Percentiles rank a stretch among this genome's conserved stretches.
phyloP scores from a whole-genome alignment of 2,888 invertebrate species.

The Callosobruchus maculatus region DNA sequence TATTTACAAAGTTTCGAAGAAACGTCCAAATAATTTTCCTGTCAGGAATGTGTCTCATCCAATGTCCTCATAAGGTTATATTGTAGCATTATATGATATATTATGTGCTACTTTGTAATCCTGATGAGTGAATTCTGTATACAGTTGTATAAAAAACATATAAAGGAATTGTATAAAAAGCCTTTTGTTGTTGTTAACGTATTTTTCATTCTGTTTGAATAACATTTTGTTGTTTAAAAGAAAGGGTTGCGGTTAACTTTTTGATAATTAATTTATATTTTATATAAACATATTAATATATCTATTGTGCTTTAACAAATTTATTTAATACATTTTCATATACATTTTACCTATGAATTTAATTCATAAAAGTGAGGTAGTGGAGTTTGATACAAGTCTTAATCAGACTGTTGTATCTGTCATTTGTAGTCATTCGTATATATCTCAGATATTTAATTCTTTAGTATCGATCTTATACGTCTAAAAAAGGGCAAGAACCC shows the following conservation, averaged over 20 bases:
- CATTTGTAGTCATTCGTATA: not conserved
- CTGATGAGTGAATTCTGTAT: slow-evolving; percentile 15
- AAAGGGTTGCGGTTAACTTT: slow-evolving; percentile 36
- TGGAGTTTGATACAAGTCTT: not conserved
- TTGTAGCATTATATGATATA: not conserved
- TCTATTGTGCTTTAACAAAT: slow-evolving; percentile 30
- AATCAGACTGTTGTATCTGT: not conserved
- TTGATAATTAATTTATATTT: slow-evolving; percentile 34
- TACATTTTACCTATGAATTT: slow-evolving; percentile 26
- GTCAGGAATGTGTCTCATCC: not conserved
- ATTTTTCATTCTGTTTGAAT: slow-evolving; percentile 25
- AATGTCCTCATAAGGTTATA: not conserved
- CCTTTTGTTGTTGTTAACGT: slow-evolving; percentile 27
- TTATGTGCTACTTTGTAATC: not conserved
- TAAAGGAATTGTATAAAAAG: slow-evolving; percentile 22
- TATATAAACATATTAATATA: slow-evolving; percentile 31
- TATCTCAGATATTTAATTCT: too few species aligned
- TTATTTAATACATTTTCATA: slow-evolving; percentile 30
- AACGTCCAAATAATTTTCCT: not conserved
- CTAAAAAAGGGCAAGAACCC: too few species aligned
- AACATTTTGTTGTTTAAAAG: slow-evolving; percentile 26
- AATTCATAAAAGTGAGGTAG: slow-evolving; percentile 22
- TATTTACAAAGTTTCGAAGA: not conserved
- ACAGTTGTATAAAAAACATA: slow-evolving; percentile 29
- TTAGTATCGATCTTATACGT: too few species aligned